A percentile compares a stretch with the other conserved stretches of the same genome.
These are phyloP conservation scores for Thaumetopoea pityocampa DNA, from an alignment of 1,140 invertebrate genomes.

Conservation along the genomic window DNA sequence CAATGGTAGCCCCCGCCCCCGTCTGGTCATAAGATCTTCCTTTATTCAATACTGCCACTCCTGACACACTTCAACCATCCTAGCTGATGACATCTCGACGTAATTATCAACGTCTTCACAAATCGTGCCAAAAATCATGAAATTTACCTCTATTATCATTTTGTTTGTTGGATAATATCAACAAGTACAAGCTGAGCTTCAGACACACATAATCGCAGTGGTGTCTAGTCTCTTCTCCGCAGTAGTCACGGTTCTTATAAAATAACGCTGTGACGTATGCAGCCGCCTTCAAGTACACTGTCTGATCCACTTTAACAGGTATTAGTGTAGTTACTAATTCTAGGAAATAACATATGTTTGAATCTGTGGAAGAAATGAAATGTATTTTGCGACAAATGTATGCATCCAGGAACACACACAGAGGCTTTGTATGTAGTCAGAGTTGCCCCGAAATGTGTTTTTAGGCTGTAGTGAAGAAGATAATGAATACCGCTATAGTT, in stretches of 20 bases:
- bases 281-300: constrained; percentile 40
- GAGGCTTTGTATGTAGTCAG: too few relatives aligned
- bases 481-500: too few relatives aligned
- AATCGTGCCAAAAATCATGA: not conserved
- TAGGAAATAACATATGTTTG: constrained; percentile 50
- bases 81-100: too few relatives aligned
- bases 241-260: constrained; percentile 32
- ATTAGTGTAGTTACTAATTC: constrained; percentile 40
- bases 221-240: constrained; percentile 18
- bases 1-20: too few relatives aligned
- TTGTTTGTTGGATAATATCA: constrained; percentile 41
- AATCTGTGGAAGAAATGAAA: constrained; percentile 39
- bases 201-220: constrained; percentile 49
- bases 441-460: too few relatives aligned
- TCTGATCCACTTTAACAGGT: constrained; percentile 38
- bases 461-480: too few relatives aligned
- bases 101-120: too few relatives aligned
- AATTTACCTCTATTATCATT: constrained; percentile 53
- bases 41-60: too few relatives aligned
- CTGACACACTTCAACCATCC: too few relatives aligned
- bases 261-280: constrained; percentile 46
- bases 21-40: too few relatives aligned
- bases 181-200: constrained; percentile 42
- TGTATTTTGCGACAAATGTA: too few relatives aligned
- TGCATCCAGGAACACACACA: too few relatives aligned